Conservation (phyloP, 2,113 vertebrate genomes). For the Caretta caretta region DNA sequence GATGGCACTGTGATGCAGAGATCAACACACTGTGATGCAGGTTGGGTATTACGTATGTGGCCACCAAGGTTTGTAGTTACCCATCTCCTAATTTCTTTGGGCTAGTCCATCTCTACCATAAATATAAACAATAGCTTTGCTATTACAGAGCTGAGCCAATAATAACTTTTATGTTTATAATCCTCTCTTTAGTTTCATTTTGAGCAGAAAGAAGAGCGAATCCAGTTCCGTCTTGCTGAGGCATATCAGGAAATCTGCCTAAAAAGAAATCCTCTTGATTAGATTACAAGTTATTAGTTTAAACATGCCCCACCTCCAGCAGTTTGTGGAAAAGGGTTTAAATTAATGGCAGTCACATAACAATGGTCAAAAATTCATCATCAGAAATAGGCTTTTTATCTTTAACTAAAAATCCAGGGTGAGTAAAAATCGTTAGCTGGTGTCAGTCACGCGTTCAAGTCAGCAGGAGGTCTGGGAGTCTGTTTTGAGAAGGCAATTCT, state of each 20-base stretch:
- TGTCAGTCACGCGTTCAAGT: neutral
- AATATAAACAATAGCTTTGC: neutral
- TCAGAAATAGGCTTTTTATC: neutral
- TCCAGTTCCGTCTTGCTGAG: neutral
- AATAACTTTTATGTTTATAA: constrained; percentile 7
- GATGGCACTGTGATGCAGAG: neutral
- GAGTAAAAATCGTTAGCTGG: neutral
- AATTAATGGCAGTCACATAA: neutral
- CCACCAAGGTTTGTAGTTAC: neutral
- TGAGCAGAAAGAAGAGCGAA: neutral
- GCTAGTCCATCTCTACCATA: neutral
- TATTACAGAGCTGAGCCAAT: constrained; percentile 13
- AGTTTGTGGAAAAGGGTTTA: neutral
- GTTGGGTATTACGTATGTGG: neutral
- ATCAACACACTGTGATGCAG: neutral
- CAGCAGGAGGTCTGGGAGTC: neutral
- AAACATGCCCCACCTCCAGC: neutral
- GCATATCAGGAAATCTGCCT: neutral
- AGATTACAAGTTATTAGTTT: neutral
- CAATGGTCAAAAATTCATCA: neutral
- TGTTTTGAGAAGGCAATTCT: neutral
- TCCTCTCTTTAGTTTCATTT: constrained; percentile 18
- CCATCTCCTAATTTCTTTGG: neutral
- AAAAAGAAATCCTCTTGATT: neutral
- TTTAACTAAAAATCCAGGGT: constrained; percentile 11